phyloP scores from a whole-genome alignment of 2,797 vertebrate genomes.

The Galagoides demidoff region DNA sequence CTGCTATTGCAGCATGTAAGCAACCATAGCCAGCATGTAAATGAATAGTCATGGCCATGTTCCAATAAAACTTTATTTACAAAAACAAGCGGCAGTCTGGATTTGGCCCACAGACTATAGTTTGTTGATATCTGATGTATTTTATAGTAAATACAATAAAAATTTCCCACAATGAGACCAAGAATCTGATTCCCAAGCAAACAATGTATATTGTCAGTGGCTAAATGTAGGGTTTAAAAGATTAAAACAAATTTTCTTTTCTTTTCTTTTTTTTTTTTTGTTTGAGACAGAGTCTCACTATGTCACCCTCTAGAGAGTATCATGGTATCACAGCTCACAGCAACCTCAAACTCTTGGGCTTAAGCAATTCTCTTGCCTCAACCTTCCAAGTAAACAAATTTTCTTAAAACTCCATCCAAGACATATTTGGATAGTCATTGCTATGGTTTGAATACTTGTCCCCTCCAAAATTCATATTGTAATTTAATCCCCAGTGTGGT shows the following conservation, averaged over 20 bases:
- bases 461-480: background rate
- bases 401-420: background rate
- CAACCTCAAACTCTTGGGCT: no score
- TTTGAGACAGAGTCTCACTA: no score
- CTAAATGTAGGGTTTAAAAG: background rate
- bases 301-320: no score
- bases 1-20: background rate
- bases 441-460: background rate
- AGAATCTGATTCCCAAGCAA: background rate
- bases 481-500: background rate
- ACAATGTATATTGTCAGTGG: background rate
- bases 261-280: no score
- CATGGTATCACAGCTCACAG: no score
- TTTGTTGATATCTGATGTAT: background rate
- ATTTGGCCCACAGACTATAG: background rate
- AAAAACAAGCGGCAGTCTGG: background rate
- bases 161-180: background rate
- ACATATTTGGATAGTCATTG: background rate
- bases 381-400: background rate
- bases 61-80: background rate
- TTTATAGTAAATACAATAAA: constrained; percentile 17
- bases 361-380: no score
- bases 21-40: background rate
- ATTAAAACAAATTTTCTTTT: background rate
- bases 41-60: background rate